Evolutionary conservation across 2,888 invertebrate species (phyloP).

Genomic region (Brachylomia viminalis): DNA sequence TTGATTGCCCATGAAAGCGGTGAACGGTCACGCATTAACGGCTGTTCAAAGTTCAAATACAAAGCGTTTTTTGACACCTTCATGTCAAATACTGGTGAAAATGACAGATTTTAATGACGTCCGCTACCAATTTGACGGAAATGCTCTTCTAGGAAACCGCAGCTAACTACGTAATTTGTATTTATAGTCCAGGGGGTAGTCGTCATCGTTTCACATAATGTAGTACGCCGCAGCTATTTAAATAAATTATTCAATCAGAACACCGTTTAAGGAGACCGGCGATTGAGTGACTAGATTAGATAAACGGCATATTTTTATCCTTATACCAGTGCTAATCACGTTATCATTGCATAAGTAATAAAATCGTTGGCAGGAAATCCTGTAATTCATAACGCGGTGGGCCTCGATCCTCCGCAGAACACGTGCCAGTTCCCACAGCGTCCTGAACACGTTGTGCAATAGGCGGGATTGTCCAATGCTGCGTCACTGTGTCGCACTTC

Average conservation of each 20-base stretch:
- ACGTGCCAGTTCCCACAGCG: neutral
- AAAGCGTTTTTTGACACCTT: too few relatives aligned
- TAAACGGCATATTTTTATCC: slow-evolving; percentile 30
- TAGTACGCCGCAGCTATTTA: neutral
- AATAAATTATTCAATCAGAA: slow-evolving; percentile 55
- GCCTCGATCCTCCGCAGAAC: neutral
- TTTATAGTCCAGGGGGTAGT: neutral
- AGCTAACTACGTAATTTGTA: neutral
- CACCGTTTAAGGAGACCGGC: slow-evolving; percentile 1
- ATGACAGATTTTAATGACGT: too few relatives aligned
- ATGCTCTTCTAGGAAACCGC: neutral
- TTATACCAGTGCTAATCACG: neutral
- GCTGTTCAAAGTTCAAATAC: too few relatives aligned
- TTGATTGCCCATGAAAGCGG: too few relatives aligned
- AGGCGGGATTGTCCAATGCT: neutral
- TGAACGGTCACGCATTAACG: too few relatives aligned
- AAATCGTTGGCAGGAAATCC: slow-evolving; percentile 18
- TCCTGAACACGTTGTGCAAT: neutral
- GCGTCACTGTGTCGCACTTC: neutral
- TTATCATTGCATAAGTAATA: slow-evolving; percentile 1
- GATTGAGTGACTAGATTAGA: slow-evolving; percentile 19
- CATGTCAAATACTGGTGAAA: too few relatives aligned
- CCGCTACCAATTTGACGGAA: too few relatives aligned
- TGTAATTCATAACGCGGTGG: neutral
- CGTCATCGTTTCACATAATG: neutral